Evolutionary conservation across 2,888 invertebrate species (phyloP).

Genomic region (Ernsta delagoae): DNA sequence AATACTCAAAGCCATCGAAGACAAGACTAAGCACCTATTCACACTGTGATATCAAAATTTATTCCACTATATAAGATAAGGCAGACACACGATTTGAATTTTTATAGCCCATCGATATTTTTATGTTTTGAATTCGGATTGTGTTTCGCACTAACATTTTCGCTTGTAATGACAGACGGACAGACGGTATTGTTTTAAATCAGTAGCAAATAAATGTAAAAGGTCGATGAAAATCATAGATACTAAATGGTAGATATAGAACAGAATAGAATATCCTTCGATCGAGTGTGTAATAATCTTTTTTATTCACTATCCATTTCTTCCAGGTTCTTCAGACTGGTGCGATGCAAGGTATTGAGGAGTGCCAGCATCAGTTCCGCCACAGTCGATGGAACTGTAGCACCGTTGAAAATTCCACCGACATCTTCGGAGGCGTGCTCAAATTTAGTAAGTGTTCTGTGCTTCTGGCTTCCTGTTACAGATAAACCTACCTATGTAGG

Average conservation of each 20-base stretch:
- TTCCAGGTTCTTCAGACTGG: conserved; percentile 91
- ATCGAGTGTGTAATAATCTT: no score
- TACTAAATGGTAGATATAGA: no score
- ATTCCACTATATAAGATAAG: conserved; percentile 42
- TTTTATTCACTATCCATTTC: no score
- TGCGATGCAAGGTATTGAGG: conserved; percentile 93
- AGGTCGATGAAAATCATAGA: no score
- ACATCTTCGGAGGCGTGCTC: conserved; percentile 93
- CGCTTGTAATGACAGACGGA: no score
- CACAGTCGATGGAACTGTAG: conserved; percentile 96
- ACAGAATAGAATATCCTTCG: no score
- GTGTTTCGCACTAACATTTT: conserved; percentile 3
- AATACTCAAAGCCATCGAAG: conserved; percentile 15
- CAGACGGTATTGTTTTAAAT: background rate
- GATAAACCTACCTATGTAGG: no score
- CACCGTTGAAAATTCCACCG: conserved; percentile 89
- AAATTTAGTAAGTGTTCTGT: conserved; percentile 91
- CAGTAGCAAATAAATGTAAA: background rate
- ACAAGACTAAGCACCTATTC: conserved; percentile 46
- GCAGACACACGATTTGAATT: conserved; percentile 47
- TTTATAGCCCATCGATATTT: conserved; percentile 48
- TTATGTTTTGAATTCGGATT: conserved; percentile 23
- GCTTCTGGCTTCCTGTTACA: no score
- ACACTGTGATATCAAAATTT: conserved; percentile 43
- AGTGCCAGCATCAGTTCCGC: conserved; percentile 95